Conservation (phyloP, 2,113 vertebrate genomes). For the Xyrauchen texanus region DNA sequence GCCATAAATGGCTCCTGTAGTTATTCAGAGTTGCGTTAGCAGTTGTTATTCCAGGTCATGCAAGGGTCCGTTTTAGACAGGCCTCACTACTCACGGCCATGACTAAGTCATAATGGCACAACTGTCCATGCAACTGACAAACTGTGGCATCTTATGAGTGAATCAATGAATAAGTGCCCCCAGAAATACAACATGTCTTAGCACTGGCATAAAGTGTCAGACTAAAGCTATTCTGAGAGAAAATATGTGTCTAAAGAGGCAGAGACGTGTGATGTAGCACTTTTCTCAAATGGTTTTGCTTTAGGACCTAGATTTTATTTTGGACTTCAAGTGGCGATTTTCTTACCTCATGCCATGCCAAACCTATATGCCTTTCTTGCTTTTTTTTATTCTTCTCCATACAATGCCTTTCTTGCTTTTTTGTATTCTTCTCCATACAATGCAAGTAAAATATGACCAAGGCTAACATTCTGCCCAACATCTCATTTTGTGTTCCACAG, state of each 20-base stretch:
- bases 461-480: too few species aligned
- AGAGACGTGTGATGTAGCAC: background rate
- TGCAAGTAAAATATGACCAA: too few species aligned
- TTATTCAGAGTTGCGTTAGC: slow-evolving; percentile 8
- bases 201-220: background rate
- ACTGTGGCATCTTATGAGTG: background rate
- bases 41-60: slow-evolving; percentile 36
- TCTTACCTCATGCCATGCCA: too few species aligned
- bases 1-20: background rate
- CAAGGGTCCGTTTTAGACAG: slow-evolving; percentile 40
- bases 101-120: slow-evolving; percentile 15
- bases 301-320: too few species aligned
- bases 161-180: background rate
- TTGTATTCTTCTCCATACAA: too few species aligned
- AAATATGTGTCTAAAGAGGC: background rate
- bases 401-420: too few species aligned
- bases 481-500: too few species aligned
- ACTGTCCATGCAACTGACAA: background rate
- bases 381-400: too few species aligned
- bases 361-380: too few species aligned
- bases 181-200: background rate
- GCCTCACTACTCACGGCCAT: slow-evolving; percentile 30
- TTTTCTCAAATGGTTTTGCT: too few species aligned
- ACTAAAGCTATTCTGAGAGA: background rate
- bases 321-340: too few species aligned